A percentile compares a stretch with the other conserved stretches of the same genome.
Evolutionary conservation across 2,113 vertebrate genomes (phyloP).

Genomic region (Carassius auratus): DNA sequence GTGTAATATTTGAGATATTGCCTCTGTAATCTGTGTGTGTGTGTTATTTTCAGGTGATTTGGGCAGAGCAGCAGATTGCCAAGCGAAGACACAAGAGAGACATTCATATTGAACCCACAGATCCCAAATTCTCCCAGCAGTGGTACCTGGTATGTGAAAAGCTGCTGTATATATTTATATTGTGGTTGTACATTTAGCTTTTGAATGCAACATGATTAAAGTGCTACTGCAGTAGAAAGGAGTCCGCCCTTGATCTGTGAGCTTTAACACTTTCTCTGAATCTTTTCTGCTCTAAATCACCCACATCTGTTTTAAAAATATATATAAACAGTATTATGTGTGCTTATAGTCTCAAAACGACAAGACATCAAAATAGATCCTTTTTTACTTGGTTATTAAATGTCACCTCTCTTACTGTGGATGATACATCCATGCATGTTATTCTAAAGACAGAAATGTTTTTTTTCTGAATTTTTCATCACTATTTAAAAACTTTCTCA

Average conservation of each 20-base stretch:
- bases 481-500: background rate
- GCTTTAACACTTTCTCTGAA: background rate
- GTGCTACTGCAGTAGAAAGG: background rate
- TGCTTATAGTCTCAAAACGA: background rate
- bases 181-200: conserved; percentile 1
- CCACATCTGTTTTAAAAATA: background rate
- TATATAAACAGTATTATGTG: background rate
- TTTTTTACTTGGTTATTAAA: conserved; percentile 1
- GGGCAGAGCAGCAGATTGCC: conserved; percentile 92
- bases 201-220: background rate
- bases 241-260: background rate
- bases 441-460: background rate
- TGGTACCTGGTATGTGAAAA: conserved; percentile 91
- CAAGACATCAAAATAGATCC: background rate
- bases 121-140: conserved; percentile 93
- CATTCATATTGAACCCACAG: conserved; percentile 84
- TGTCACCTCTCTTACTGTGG: background rate
- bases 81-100: conserved; percentile 86
- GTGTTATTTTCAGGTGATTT: conserved; percentile 79
- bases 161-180: background rate
- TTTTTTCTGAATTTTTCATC: background rate
- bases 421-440: background rate
- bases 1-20: conserved; percentile 10
- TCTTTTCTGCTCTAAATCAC: conserved; percentile 7
- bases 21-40: conserved; percentile 1